Percentiles rank a stretch among this genome's conserved stretches.
These are phyloP conservation scores for Delia radicum DNA, from an alignment of 1,140 invertebrate genomes.

Conservation along the genomic window DNA sequence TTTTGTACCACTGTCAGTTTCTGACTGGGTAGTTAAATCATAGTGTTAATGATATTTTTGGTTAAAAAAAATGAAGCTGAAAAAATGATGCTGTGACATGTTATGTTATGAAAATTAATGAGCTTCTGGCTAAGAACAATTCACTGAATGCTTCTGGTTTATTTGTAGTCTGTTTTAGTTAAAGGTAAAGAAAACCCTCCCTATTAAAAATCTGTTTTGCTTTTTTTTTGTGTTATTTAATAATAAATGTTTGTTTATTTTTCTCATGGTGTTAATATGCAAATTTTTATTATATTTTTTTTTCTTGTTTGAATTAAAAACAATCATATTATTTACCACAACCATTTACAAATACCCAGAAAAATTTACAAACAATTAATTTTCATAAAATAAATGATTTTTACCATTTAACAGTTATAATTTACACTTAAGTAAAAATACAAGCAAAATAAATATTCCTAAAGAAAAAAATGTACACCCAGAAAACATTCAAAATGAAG, in stretches of 20 bases:
- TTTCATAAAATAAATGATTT: too few species aligned
- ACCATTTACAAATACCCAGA: neutral
- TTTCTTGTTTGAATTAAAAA: neutral
- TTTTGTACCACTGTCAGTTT: neutral
- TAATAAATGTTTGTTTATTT: neutral
- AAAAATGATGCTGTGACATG: slow-evolving; percentile 21
- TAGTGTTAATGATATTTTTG: neutral
- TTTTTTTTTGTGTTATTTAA: neutral
- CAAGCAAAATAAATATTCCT: too few species aligned
- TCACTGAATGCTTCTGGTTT: neutral
- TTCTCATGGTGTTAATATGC: neutral
- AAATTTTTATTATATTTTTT: neutral
- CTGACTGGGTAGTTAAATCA: neutral
- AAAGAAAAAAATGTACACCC: too few species aligned
- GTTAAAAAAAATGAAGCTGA: neutral
- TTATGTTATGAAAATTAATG: slow-evolving; percentile 22
- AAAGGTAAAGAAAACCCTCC: neutral
- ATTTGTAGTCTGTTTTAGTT: neutral
- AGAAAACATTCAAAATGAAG: too few species aligned
- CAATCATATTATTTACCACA: neutral
- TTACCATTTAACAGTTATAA: too few species aligned
- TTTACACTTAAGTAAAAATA: too few species aligned
- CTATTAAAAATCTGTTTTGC: neutral
- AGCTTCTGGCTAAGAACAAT: neutral
- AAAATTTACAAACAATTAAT: neutral